These are phyloP conservation scores for Siniperca knerii DNA, from an alignment of 2,113 vertebrate genomes.

Conservation along the genomic window DNA sequence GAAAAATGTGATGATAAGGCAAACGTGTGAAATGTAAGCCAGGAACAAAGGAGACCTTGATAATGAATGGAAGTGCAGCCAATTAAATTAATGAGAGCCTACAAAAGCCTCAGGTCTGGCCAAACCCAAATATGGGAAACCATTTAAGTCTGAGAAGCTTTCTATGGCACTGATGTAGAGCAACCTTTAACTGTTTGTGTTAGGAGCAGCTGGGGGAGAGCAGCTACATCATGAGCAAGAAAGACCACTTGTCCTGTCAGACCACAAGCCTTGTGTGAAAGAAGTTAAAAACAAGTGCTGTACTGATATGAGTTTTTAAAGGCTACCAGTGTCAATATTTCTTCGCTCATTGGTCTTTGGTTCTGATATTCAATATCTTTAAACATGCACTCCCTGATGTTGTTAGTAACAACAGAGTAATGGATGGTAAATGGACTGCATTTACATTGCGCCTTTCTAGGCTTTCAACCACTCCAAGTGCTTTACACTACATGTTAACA, in stretches of 20 bases:
- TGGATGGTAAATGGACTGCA: too few species aligned
- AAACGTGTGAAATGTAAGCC: constrained; percentile 9
- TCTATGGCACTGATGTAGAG: constrained; percentile 20
- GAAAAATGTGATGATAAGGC: not conserved
- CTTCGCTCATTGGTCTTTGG: not conserved
- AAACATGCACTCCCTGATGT: not conserved
- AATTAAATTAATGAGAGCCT: constrained; percentile 76
- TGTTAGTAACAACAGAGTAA: not conserved
- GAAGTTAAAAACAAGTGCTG: not conserved
- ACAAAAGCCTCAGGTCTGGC: constrained; percentile 59
- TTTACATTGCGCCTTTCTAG: too few species aligned
- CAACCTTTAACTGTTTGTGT: constrained; percentile 8
- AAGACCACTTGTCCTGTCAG: constrained; percentile 5
- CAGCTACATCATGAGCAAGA: not conserved
- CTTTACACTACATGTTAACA: too few species aligned
- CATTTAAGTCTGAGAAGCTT: constrained; percentile 45
- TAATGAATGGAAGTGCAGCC: constrained; percentile 75
- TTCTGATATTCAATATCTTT: not conserved
- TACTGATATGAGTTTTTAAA: not conserved
- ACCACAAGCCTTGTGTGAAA: not conserved
- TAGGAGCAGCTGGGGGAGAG: not conserved
- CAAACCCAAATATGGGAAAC: constrained; percentile 67
- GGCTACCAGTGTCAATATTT: not conserved
- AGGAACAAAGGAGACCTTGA: constrained; percentile 31
- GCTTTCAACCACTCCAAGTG: too few species aligned